These are phyloP conservation scores for Chromobotia macracanthus DNA, from an alignment of 2,797 vertebrate species.

Conservation along the genomic window DNA sequence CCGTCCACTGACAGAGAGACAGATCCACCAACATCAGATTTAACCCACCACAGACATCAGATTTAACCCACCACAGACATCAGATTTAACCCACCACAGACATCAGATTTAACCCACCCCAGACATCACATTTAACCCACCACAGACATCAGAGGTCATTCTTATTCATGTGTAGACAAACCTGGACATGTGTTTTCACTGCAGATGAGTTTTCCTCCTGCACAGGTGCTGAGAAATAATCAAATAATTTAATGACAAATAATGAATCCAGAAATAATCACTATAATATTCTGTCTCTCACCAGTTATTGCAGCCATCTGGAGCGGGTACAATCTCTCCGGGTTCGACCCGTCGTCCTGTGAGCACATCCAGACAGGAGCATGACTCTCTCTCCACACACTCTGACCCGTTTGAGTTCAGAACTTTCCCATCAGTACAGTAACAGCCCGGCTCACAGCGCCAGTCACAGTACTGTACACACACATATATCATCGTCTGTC, in stretches of 20 bases:
- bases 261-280: neutral
- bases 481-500: neutral
- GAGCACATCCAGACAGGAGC: slow-evolving; percentile 82
- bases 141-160: neutral
- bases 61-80: neutral
- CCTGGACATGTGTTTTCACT: slow-evolving; percentile 79
- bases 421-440: slow-evolving; percentile 82
- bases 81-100: neutral
- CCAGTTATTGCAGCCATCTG: slow-evolving; percentile 88
- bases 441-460: slow-evolving; percentile 87
- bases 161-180: slow-evolving; percentile 58
- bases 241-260: neutral
- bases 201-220: slow-evolving; percentile 78
- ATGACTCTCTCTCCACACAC: slow-evolving; percentile 75
- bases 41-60: too few species aligned
- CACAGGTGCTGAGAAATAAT: slow-evolving; percentile 78
- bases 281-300: slow-evolving; percentile 65
- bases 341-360: slow-evolving; percentile 71
- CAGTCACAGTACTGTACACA: slow-evolving; percentile 73
- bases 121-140: neutral
- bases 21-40: neutral
- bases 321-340: slow-evolving; percentile 61
- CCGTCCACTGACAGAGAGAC: slow-evolving; percentile 76
- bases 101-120: neutral
- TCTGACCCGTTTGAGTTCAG: slow-evolving; percentile 75